Evolutionary conservation across 2,888 invertebrate species (phyloP), one percentile per base, ranked within the genome.

Genomic region (Ormia ochracea): DNA sequence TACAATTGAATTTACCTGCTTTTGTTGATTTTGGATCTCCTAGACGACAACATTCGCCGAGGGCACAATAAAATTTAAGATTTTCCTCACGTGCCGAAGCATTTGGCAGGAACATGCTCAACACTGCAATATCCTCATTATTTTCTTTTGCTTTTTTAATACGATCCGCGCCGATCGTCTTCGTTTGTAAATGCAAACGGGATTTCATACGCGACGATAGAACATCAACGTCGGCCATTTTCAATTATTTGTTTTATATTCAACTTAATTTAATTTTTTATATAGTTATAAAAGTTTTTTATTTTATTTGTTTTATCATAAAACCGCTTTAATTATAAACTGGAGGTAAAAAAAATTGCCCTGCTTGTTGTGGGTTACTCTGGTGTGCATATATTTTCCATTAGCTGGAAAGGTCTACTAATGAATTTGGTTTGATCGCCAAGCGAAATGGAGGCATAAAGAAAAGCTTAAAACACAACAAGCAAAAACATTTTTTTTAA

Each of bases 121-220:
- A 91, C 84, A 96, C 93, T 66, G 96, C 96, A 79, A 96, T 93
- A 90, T 96, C 96, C 90, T 96, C 96, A 90, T 96, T 95, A 87
- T 93, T 93, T 85, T 95, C 95, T 90, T 93, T 92, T 81, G 96
- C 95, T 87, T 93, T 92, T 84, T 93, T 92, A 86, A 96, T 95
- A 88, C 95, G 91, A 14, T 96, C 95, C 85, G 94, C 94, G n/a
- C 95, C 95, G 63, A 94, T 94, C 38, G 94, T 95, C 91, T 95
- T 95, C 59, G 94, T 94, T 83, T 93, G 93, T 88, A 96, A 91
- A 89, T 94, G 92, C 82, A 94, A 90, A 83, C 93, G 91, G 73
- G 94, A 92, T 89, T 94, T 94, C 87, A 96, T 92, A 88, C 95
- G 93, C 85, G 94, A 94, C 91, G 94, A 94, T 86, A 96, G 90